These are phyloP conservation scores for Zaprionus davidi DNA, from an alignment of 1,140 invertebrate species.

Conservation along the genomic window DNA sequence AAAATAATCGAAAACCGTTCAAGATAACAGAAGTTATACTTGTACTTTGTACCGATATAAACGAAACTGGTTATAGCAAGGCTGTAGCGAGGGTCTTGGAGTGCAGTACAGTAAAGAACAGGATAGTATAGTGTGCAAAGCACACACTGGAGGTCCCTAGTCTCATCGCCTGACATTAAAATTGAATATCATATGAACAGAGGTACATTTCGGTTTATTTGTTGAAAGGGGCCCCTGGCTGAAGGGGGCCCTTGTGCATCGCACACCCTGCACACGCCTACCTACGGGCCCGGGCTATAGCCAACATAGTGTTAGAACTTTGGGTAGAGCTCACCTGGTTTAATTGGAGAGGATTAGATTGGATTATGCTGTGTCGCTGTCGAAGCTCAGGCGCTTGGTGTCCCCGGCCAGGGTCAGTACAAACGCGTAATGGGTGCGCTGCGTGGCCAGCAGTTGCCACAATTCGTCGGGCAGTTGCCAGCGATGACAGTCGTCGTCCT, in stretches of 20 bases:
- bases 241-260: no score
- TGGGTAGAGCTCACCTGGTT: not conserved
- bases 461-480: conserved; percentile 51
- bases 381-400: conserved; percentile 65
- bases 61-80: not conserved
- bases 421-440: conserved; percentile 65
- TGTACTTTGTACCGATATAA: not conserved
- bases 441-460: conserved; percentile 58
- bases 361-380: conserved; percentile 8
- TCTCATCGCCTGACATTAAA: no score
- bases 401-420: conserved; percentile 64
- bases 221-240: no score
- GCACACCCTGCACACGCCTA: no score
- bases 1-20: not conserved
- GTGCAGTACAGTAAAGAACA: no score
- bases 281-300: no score
- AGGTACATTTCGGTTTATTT: no score
- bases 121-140: no score
- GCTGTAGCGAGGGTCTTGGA: no score
- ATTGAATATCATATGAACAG: no score
- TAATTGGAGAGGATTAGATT: not conserved
- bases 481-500: conserved; percentile 14
- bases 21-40: not conserved
- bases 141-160: no score
- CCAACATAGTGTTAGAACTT: no score